These are phyloP conservation scores for Patiria pectinifera DNA, from an alignment of 53 echinoderm and acorn worm species.

Conservation along the genomic window DNA sequence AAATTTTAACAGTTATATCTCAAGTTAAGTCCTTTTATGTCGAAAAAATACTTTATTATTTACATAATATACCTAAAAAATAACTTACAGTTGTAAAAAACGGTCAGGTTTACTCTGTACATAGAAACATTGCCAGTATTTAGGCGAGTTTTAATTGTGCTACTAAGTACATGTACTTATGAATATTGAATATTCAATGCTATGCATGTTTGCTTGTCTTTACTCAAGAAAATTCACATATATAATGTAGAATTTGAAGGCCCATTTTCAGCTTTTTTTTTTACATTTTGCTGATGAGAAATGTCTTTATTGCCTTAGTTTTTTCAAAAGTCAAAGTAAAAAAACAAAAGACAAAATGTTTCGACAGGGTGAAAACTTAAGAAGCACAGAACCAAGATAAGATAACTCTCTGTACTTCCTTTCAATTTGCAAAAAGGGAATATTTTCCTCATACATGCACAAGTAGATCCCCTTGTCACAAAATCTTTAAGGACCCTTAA, in stretches of 20 bases:
- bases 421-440: too few relatives aligned
- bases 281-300: conserved; percentile 4
- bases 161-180: neutral
- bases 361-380: neutral
- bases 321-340: neutral
- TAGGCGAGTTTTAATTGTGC: neutral
- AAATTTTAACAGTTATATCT: conserved; percentile 6
- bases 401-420: too few relatives aligned
- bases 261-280: neutral
- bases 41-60: conserved; percentile 61
- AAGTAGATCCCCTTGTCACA: too few relatives aligned
- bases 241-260: neutral
- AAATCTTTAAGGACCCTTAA: too few relatives aligned
- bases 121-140: neutral
- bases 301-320: conserved; percentile 32
- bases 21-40: conserved; percentile 28
- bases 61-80: conserved; percentile 62
- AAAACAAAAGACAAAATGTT: neutral
- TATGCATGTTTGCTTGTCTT: neutral
- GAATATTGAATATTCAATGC: conserved; percentile 17
- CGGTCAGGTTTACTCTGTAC: neutral
- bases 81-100: conserved; percentile 52
- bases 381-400: neutral
- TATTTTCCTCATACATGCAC: too few relatives aligned
- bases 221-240: neutral